Evolutionary conservation across 2,113 vertebrate species (phyloP).

Genomic region (Elanus axillaris): DNA sequence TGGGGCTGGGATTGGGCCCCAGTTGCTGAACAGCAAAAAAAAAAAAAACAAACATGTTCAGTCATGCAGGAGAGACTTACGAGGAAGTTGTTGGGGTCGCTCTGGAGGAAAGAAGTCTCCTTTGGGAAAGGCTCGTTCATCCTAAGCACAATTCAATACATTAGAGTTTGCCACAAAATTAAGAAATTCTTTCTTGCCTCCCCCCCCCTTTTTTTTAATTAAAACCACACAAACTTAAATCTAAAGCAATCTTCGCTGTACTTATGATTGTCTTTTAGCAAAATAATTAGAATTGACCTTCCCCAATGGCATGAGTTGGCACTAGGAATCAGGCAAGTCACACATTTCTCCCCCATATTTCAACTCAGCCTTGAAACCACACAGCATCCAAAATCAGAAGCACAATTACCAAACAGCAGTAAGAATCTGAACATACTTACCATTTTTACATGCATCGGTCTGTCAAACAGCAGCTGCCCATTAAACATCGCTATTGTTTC

Average conservation of each 20-base stretch:
- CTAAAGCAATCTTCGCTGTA: background rate
- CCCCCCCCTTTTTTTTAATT: background rate
- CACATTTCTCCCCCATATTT: background rate
- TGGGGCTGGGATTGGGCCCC: background rate
- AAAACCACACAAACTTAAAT: background rate
- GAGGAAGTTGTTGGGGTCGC: slow-evolving; percentile 87
- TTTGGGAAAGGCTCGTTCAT: slow-evolving; percentile 93
- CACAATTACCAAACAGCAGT: background rate
- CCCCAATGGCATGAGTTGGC: accelerated
- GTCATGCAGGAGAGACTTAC: slow-evolving; percentile 75
- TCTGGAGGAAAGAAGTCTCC: slow-evolving; percentile 91
- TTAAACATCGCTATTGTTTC: slow-evolving; percentile 89
- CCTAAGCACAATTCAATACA: slow-evolving; percentile 65
- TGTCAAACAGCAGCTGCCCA: slow-evolving; percentile 92
- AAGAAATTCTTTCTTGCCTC: background rate
- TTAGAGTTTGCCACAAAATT: background rate
- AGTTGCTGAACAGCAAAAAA: background rate
- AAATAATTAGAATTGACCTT: background rate
- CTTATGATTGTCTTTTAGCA: background rate
- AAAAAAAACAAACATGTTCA: background rate
- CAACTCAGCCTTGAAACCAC: background rate
- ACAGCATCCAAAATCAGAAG: background rate
- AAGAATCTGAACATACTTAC: slow-evolving; percentile 67
- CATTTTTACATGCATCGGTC: slow-evolving; percentile 98
- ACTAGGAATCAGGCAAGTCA: background rate